Percentiles rank a stretch among this genome's conserved stretches.
Evolutionary conservation across 2,888 invertebrate species (phyloP).

Genomic region (Ernsta delagoae): DNA sequence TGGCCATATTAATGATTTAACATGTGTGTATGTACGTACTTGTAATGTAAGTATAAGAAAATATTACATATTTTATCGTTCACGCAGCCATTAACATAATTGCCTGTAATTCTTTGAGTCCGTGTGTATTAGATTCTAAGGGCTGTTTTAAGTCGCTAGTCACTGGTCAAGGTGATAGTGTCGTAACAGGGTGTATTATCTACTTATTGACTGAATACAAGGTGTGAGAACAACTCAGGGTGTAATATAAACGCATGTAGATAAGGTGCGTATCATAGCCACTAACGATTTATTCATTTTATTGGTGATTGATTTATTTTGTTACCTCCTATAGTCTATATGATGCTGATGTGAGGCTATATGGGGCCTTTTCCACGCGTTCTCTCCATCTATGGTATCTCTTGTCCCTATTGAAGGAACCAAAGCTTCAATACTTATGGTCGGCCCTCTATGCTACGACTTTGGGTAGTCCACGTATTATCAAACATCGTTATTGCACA

Average conservation of each 20-base stretch:
- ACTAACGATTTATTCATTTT: neutral
- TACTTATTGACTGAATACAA: conserved; percentile 76
- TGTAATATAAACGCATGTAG: conserved; percentile 22
- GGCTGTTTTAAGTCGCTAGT: conserved; percentile 73
- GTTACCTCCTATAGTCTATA: no score
- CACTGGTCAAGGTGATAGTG: conserved; percentile 66
- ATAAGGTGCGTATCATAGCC: neutral
- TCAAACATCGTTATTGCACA: conserved; percentile 2
- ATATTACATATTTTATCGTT: conserved; percentile 1
- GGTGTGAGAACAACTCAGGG: conserved; percentile 63
- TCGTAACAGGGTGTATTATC: conserved; percentile 72
- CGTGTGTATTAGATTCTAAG: conserved; percentile 67
- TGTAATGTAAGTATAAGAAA: conserved; percentile 5
- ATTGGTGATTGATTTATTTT: neutral
- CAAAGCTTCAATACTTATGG: no score
- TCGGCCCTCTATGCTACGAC: no score
- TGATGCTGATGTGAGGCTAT: no score
- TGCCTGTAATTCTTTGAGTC: conserved; percentile 31
- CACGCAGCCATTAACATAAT: neutral
- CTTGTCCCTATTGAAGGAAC: no score
- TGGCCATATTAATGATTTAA: conserved; percentile 21
- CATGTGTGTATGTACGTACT: neutral
- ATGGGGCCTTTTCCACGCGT: no score
- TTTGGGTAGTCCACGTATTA: neutral
- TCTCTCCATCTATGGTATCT: no score